Evolutionary conservation across 2,888 invertebrate species (phyloP), one percentile per base, ranked within the genome.

Genomic region (Ectemnius cavifrons): DNA sequence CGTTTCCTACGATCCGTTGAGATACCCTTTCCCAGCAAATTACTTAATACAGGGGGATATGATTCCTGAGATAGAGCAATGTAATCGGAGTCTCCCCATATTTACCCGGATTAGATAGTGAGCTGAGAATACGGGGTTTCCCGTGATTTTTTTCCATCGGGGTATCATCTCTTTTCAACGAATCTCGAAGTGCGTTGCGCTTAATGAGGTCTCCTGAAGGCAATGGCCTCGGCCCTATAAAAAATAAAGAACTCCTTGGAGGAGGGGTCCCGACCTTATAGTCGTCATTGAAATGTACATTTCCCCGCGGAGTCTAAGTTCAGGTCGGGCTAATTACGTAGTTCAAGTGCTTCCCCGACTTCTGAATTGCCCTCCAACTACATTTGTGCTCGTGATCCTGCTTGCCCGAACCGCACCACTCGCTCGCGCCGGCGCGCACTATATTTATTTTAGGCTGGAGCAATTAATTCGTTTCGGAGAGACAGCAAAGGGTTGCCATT

Each of bases 381-480:
- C 71, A 70, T 78, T 64, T 60, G 63, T 63, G 57, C 52, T 63
- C 52, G 56, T 67, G 76, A 78, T 74, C 72, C 74, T 60, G 60
- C 66, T 75, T 71, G 63, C 47, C 61, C 75, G 78, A 71, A 78
- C 16, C 52, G 14, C 23, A 23, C 23, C 23, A 16, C 52, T 6
- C 37, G 37, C 52, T 4, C 52, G 52, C 16, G 52, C n/a, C 5
- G 14, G 52, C 52, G 52, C 47, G 69, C 81, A 79, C 79, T 65
- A 67, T 81, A 83, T 83, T 85, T 84, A 83, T 85, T 84, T 85
- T 81, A 74, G 79, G 60, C 66, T 68, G 67, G 75, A 76, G 83
- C 83, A 85, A 84, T 85, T 85, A 87, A 82, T 82, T 77, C 73
- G 75, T 81, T 85, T 80, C 74, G 72, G 60, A 57, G 65, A 71